Evolutionary conservation across 2,888 invertebrate genomes (phyloP).

Genomic region (Drosophila engyochracea): DNA sequence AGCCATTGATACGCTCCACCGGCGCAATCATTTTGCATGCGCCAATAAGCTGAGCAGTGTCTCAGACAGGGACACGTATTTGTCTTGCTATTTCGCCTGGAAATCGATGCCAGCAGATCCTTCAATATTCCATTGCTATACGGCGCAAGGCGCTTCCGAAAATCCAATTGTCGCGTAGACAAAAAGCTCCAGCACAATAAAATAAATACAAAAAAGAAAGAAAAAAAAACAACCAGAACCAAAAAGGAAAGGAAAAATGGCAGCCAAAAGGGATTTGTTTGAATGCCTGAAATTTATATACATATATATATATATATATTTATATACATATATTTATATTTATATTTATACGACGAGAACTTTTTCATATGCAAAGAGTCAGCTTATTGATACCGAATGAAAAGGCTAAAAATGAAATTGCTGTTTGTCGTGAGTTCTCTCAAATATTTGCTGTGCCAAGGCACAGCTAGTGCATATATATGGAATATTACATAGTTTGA

Average conservation of each 20-base stretch:
- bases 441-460: conserved; percentile 55
- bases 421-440: conserved; percentile 13
- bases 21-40: conserved; percentile 66
- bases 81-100: conserved; percentile 45
- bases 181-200: conserved; percentile 52
- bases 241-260: conserved; percentile 12
- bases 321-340: conserved; percentile 40
- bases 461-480: conserved; percentile 11
- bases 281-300: conserved; percentile 60
- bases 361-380: conserved; percentile 72
- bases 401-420: conserved; percentile 31
- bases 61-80: conserved; percentile 62
- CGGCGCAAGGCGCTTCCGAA: conserved; percentile 46
- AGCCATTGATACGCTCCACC: conserved; percentile 52
- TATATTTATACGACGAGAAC: conserved; percentile 51
- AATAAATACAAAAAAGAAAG: conserved; percentile 10
- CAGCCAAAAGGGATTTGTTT: conserved; percentile 67
- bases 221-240: background rate
- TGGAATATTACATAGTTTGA: conserved; percentile 63
- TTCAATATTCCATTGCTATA: conserved; percentile 60
- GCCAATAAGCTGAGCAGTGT: conserved; percentile 60
- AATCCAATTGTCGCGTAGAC: conserved; percentile 79
- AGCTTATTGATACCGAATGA: conserved; percentile 67
- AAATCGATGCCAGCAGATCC: conserved; percentile 53
- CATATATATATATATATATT: conserved; percentile 43